Conservation (phyloP, 2,113 vertebrate species). For the Myrmecobius fasciatus region DNA sequence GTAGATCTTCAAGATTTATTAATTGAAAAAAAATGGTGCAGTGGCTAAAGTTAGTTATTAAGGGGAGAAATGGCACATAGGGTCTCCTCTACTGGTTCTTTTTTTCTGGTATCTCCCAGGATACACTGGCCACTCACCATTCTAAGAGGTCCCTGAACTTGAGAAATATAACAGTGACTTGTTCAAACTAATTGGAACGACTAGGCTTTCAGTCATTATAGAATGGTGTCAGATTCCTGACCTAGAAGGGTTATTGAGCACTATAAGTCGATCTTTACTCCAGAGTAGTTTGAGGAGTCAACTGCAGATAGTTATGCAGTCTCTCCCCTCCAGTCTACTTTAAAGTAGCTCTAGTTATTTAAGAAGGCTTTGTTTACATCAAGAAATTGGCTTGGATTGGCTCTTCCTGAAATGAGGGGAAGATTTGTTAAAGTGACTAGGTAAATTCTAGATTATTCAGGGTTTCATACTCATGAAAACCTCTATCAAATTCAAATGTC, state of each 20-base stretch:
- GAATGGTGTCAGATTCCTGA: not conserved
- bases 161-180: slow-evolving; percentile 4
- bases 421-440: not conserved
- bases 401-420: not conserved
- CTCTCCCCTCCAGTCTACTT: not conserved
- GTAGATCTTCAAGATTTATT: no score
- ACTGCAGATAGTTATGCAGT: not conserved
- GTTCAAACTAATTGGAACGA: not conserved
- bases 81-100: slow-evolving; percentile 11
- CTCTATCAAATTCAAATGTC: not conserved
- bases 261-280: not conserved
- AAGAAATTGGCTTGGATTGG: not conserved
- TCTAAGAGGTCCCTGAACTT: not conserved
- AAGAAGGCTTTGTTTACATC: not conserved
- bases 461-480: not conserved
- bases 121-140: not conserved
- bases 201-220: no score
- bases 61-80: not conserved
- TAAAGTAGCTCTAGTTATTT: not conserved
- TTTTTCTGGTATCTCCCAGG: slow-evolving; percentile 32
- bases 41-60: not conserved
- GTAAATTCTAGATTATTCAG: not conserved
- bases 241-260: no score
- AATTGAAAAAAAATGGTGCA: no score
- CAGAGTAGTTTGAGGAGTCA: not conserved